These are phyloP conservation scores for Pandemis cinnamomeana DNA, from an alignment of 2,888 invertebrate genomes.

Conservation along the genomic window DNA sequence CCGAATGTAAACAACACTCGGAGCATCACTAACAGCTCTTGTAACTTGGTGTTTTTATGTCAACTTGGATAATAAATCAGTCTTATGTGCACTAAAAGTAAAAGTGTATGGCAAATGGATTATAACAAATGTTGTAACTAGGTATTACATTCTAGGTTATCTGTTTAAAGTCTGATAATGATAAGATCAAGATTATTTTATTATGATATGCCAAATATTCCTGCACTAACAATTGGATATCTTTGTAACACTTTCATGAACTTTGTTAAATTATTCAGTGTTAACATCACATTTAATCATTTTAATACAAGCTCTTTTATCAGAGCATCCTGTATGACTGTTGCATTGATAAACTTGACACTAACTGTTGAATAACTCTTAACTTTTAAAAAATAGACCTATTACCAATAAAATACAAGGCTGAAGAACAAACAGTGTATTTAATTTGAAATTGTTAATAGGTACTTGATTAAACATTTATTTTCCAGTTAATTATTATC, in stretches of 20 bases:
- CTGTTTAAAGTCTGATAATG: slow-evolving; percentile 52
- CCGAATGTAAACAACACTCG: slow-evolving; percentile 40
- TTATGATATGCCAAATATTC: slow-evolving; percentile 43
- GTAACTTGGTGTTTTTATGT: slow-evolving; percentile 11
- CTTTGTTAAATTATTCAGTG: background rate
- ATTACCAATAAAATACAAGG: background rate
- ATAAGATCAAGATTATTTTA: slow-evolving; percentile 51
- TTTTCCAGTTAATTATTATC: background rate
- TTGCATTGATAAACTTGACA: slow-evolving; percentile 30
- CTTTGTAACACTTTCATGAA: background rate
- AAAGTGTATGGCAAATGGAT: slow-evolving; percentile 48
- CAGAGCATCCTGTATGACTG: slow-evolving; percentile 46
- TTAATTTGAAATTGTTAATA: background rate
- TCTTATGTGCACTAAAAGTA: slow-evolving; percentile 52
- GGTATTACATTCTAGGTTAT: slow-evolving; percentile 53
- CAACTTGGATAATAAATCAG: slow-evolving; percentile 19
- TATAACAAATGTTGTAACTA: slow-evolving; percentile 56
- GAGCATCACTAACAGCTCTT: slow-evolving; percentile 13
- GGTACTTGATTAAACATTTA: background rate
- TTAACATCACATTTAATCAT: background rate
- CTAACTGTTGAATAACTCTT: background rate
- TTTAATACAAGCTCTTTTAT: slow-evolving; percentile 20
- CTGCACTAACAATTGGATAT: slow-evolving; percentile 8
- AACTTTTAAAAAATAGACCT: background rate
- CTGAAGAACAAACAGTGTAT: background rate